Evolutionary conservation across 2,797 vertebrate genomes (phyloP), one percentile per base, ranked within the genome.

Genomic region (Crenichthys baileyi): DNA sequence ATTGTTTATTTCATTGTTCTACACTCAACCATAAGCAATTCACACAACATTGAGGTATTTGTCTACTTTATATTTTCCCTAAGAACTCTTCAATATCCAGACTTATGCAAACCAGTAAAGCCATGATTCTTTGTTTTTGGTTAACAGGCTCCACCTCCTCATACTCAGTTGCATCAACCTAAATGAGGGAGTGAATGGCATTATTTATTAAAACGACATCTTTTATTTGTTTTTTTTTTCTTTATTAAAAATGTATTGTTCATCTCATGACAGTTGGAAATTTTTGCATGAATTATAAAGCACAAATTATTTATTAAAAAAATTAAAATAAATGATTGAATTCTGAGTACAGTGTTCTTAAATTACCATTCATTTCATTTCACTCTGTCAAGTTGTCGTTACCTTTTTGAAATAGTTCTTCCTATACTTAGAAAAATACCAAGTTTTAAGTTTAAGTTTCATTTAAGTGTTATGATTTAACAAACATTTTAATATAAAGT

Each of bases 221-320:
- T 87, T 94, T 91, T 79, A 79, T 87, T 84, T 68, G 77, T 87
- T 87, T 70, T 53, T 71, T 36, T 36, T 36, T 88, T 91, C 83
- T 92, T 92, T 89, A 92, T 94, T 90, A 95, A 94, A 93, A 92
- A 94, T 95, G 85, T 83, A 95, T 94, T 80, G 83, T 86, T 93
- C 90, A 86, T 93, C 89, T 90, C 84, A 85, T 87, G 89, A 86
- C 92, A 94, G 93, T 88, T 93, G 91, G 92, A 88, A 78, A 80
- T 93, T 94, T 94, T 93, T 95, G 90, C 93, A 92, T 94, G 88
- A 87, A 91, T 92, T 94, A 91, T 87, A 91, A 82, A 3, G 8
- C 79, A 90, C 80, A 81, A 91, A 94, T 94, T 85, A 94, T 95
- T 94, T 61, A 95, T 92, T 92, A 83, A 80, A 82, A 58, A 88